Conservation (phyloP, 2,113 vertebrate species). For the Megaptera novaeangliae region DNA sequence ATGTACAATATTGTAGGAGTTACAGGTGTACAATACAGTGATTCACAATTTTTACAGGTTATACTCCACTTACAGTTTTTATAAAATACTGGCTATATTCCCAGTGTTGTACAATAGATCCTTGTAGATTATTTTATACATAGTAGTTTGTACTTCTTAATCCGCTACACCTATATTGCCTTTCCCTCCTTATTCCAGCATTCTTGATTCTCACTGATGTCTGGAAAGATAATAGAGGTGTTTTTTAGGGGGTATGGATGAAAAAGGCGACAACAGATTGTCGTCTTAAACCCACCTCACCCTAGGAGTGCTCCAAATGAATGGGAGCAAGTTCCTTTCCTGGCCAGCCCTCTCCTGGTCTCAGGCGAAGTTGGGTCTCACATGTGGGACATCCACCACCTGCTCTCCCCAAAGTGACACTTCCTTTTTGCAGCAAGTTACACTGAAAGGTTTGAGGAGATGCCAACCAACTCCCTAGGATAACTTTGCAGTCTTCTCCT, state of each 20-base stretch:
- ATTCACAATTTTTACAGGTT: neutral
- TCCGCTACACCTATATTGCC: too few species aligned
- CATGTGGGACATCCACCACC: fast-evolving
- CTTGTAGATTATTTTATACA: neutral
- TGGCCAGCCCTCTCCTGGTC: neutral
- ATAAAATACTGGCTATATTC: neutral
- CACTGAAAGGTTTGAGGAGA: fast-evolving
- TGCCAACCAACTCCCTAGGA: fast-evolving
- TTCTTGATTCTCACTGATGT: neutral
- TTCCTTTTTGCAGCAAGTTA: too few species aligned
- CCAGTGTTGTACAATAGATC: neutral
- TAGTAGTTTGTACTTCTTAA: neutral
- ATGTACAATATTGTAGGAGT: too few species aligned
- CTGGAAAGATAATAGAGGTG: neutral
- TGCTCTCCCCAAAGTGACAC: fast-evolving
- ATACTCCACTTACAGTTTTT: neutral
- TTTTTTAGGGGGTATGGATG: fast-evolving
- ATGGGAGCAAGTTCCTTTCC: fast-evolving
- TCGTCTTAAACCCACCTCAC: fast-evolving
- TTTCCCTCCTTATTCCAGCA: neutral
- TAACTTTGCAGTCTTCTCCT: neutral
- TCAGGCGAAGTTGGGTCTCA: neutral
- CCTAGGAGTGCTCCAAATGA: neutral
- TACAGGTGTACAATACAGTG: neutral
- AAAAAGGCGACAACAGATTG: fast-evolving